phyloP scores from a whole-genome alignment of 2,888 invertebrate genomes.

The Glyphotaelius pellucidus region DNA sequence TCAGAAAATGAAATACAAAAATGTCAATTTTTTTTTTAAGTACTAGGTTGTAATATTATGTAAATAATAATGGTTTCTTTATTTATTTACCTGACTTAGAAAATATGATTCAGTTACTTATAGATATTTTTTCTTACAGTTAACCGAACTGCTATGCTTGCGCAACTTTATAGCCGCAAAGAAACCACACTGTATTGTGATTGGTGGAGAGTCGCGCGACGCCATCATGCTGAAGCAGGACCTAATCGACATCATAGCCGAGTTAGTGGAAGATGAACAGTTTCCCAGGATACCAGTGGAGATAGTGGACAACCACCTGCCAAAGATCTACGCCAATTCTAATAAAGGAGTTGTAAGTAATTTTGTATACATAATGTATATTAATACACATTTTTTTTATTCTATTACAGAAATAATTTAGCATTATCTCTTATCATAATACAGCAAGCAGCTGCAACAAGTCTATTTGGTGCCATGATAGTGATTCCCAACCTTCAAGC shows the following conservation, averaged over 20 bases:
- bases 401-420: too few species aligned
- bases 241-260: slow-evolving; percentile 84
- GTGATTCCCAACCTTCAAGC: too few species aligned
- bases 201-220: slow-evolving; percentile 94
- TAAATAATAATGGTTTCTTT: too few species aligned
- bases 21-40: slow-evolving; percentile 70
- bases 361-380: slow-evolving; percentile 3
- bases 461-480: too few species aligned
- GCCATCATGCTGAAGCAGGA: slow-evolving; percentile 89
- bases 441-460: too few species aligned
- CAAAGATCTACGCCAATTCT: slow-evolving; percentile 94
- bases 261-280: slow-evolving; percentile 89
- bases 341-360: slow-evolving; percentile 84
- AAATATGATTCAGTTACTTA: background rate
- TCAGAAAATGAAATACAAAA: too few species aligned
- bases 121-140: slow-evolving; percentile 68
- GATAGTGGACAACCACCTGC: slow-evolving; percentile 95
- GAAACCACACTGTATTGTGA: slow-evolving; percentile 95
- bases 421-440: too few species aligned
- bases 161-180: slow-evolving; percentile 91
- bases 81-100: background rate
- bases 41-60: too few species aligned
- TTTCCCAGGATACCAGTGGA: slow-evolving; percentile 93
- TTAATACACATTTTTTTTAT: too few species aligned
- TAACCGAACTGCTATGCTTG: slow-evolving; percentile 82